These are phyloP conservation scores for Ciona savignyi DNA, from an alignment of 23 tunicate species.

Conservation along the genomic window DNA sequence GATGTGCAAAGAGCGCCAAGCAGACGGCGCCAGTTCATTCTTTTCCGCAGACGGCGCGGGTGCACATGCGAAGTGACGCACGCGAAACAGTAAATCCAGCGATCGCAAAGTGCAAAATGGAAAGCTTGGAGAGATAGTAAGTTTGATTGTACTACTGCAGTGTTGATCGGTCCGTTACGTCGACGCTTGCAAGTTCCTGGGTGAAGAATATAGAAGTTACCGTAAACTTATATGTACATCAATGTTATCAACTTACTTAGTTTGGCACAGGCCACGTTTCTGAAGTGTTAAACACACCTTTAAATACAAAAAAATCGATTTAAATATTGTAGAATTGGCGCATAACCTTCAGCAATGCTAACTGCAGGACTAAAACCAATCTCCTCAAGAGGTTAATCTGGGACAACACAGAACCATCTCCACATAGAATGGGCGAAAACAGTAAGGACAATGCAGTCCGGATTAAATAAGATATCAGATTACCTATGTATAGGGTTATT, in stretches of 20 bases:
- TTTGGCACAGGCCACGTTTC: too few relatives aligned
- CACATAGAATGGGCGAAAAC: neutral
- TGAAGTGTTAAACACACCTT: too few relatives aligned
- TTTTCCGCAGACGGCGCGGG: neutral
- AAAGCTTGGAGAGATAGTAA: neutral
- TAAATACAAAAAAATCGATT: too few relatives aligned
- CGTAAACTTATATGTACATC: too few relatives aligned
- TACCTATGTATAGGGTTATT: too few relatives aligned
- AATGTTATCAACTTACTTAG: too few relatives aligned
- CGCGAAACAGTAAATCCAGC: neutral
- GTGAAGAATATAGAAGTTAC: too few relatives aligned
- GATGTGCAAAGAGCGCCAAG: too few relatives aligned
- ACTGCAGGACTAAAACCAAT: neutral
- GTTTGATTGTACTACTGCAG: neutral
- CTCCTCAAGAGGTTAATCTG: neutral
- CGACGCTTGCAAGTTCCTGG: neutral
- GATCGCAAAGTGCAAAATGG: neutral
- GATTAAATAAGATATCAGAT: too few relatives aligned
- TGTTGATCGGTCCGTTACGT: neutral
- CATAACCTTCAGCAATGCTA: neutral
- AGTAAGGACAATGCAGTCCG: neutral
- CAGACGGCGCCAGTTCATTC: too few relatives aligned
- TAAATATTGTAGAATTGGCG: neutral
- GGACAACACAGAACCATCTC: neutral
- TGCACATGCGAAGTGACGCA: neutral